phyloP scores from a whole-genome alignment of 2,797 vertebrate genomes.

The Arrhamphus sclerolepis region DNA sequence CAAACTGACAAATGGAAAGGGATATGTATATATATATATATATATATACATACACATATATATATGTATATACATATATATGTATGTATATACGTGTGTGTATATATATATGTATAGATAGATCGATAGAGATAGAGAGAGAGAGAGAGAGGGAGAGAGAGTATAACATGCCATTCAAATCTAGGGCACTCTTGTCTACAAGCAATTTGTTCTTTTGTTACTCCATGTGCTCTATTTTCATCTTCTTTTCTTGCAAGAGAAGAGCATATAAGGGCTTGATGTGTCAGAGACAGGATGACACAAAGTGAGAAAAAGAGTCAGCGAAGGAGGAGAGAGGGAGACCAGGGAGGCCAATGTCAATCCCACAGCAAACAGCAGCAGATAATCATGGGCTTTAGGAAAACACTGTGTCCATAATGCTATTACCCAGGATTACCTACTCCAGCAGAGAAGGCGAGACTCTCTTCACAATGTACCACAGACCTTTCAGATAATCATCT shows the following conservation, averaged over 20 bases:
- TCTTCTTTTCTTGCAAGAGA: conserved; percentile 65
- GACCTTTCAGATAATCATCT: conserved; percentile 83
- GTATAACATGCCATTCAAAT: conserved; percentile 73
- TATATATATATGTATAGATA: conserved; percentile 32
- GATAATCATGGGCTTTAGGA: conserved; percentile 83
- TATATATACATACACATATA: conserved; percentile 46
- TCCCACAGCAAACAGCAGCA: conserved; percentile 78
- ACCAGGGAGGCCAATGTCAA: conserved; percentile 77
- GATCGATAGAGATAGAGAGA: too few relatives aligned
- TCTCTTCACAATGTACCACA: conserved; percentile 78
- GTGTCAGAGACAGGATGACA: conserved; percentile 71
- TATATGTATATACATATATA: conserved; percentile 13
- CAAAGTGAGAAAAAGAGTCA: conserved; percentile 20
- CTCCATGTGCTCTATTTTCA: conserved; percentile 74
- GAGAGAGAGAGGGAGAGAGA: conserved; percentile 26
- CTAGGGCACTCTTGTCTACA: conserved; percentile 70
- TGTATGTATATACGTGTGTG: conserved; percentile 33
- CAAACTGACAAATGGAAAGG: conserved; percentile 61
- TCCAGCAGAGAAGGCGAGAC: conserved; percentile 78
- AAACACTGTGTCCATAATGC: conserved; percentile 83
- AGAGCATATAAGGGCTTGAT: conserved; percentile 66
- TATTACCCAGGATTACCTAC: conserved; percentile 83
- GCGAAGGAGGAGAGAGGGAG: conserved; percentile 30
- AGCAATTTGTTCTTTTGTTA: conserved; percentile 76
- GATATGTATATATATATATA: conserved; percentile 9